Base-by-base conservation (phyloP, 2,888 invertebrate species). In the Hirtodrosophila histrioides region DNA sequence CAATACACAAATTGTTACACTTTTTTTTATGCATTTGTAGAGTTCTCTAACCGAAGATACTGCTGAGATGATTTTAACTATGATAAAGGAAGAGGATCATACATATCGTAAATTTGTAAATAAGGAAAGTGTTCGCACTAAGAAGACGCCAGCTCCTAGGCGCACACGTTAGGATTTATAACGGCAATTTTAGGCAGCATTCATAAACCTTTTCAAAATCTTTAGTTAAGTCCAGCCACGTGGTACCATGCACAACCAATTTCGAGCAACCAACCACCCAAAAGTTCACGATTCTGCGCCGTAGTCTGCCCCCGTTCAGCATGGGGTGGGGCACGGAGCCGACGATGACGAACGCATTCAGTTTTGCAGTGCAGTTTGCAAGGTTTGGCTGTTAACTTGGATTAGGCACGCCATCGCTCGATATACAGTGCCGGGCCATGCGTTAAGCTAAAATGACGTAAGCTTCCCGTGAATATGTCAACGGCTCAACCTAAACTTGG, bases 391-490 rank as follows among this genome's bases (percentile, higher is more conserved):
- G 55, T 53, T 60, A 61, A 60, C 62, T 77, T 60, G 61, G 54
- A 83, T 76, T 77, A 77, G 48, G 56, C 73, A 83, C 69, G 67
- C 78, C 61, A 69, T 69, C 60, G 73, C n/a, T 72, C 62, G 61
- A 65, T 57, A 61, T 41, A 48, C 31, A 53, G 41, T 54, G 55
- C 41, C 57, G 60, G 36, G 41, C 27, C 35, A 60, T 49, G 54
- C 53, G 64, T 67, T 55, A 48, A 51, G 54, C 65, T 51, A 86
- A 78, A 51, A 83, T 83, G 85, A 83, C 88, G 82, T 83, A 87
- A 83, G 75, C 70, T n/a, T 8, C 27, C n/a, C 46, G 45, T 40
- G 54, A 82, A 61, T 75, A 83, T 85, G 84, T 79, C 80, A 83
- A 68, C 69, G 64, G 69, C 67, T 50, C 75, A 77, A 71, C 84